Base-by-base conservation (phyloP, 2,113 vertebrate genomes). In the Phalacrocorax aristotelis region DNA sequence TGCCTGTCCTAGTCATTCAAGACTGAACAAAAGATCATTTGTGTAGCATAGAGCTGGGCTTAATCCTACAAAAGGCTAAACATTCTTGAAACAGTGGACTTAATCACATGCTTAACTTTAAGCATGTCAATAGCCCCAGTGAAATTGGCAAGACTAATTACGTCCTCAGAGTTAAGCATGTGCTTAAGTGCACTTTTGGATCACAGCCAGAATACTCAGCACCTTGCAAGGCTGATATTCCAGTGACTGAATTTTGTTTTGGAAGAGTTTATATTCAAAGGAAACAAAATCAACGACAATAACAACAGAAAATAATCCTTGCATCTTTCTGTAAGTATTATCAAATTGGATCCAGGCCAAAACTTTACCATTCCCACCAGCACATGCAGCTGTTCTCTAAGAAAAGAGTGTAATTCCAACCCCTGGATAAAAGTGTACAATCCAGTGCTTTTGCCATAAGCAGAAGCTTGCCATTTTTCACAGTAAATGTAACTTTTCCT, bases 401-500 rank as follows among this genome's bases (percentile, higher is more conserved):
- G 69, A 82, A 79, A 34, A 94, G 86, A 20, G 61, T 97, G 96
- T 95, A 97, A 97, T 97, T 97, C 94, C 93, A 97, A 6, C 61
- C 91, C 72, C 81, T 91, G 97, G 58, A 92, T 93, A 76, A 87
- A 95, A 95, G 95, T 83, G 65, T 95, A 58, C 77, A 83, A 96
- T 97, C 89, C 94, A 92, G 44, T 61, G 77, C 87, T 65, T 95
- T 95, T 89, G 23, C 69, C 52, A 30, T 79, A 48, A 89, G 83
- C 61, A 97, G 61, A 91, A 65, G 54, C 77, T 89, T 72, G 72
- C 49, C 6, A 5, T 82, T 92, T 95, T 95, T 82, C 91, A 84
- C 93, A 92, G 66, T 21, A 89, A 65, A 83, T 87, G 57, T 49
- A 87, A 46, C 86, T 85, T 95, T 85, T 97, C 62, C 74, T 91